Base-by-base conservation (phyloP, 2,888 invertebrate genomes). In the Tyria jacobaeae region DNA sequence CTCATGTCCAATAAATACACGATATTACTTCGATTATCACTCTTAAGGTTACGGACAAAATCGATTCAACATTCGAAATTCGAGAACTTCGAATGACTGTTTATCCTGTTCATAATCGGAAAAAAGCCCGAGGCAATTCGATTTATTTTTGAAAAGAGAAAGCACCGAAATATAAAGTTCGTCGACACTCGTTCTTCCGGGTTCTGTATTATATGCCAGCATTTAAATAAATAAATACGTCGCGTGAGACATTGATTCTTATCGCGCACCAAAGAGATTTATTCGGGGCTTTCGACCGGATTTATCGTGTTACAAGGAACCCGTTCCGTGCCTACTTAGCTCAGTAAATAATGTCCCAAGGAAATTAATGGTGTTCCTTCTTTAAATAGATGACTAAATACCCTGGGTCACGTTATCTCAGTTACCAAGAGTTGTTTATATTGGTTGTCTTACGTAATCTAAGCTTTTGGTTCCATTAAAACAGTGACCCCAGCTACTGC, bases 371-470 rank as follows among this genome's bases (percentile, higher is more conserved):
- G 88, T 81, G 86, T 85, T 88, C 89, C 85, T 90, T 92, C 91
- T 90, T 90, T 90, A 92, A 91, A 93, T 92, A 94, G 92, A 93
- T 93, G 92, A 92, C 89, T 93, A 89, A 93, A 91, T 91, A 91
- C 89, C 83, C 71, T 73, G 75, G 82, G 86, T 84, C 92, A 92
- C 91, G 92, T 81, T 90, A 93, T 89, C 87, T 88, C 80, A 73
- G 87, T 83, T 85, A 85, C 86, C 79, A 75, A 84, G 82, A 76
- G 81, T 84, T 89, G 85, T 90, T 90, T 91, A 88, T 88, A 87
- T 87, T 85, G 81, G 82, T 79, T 78, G 83, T 79, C 76, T 89
- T 89, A 84, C 88, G 88, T 89, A 90, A 92, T 88, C 83, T 86
- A 85, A 89, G 89, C 89, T 87, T 87, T 88, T 81, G 82, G 82